Percentiles rank a stretch among this genome's conserved stretches.
These are phyloP conservation scores for Pampus argenteus DNA, from an alignment of 2,797 vertebrate species.

Conservation along the genomic window DNA sequence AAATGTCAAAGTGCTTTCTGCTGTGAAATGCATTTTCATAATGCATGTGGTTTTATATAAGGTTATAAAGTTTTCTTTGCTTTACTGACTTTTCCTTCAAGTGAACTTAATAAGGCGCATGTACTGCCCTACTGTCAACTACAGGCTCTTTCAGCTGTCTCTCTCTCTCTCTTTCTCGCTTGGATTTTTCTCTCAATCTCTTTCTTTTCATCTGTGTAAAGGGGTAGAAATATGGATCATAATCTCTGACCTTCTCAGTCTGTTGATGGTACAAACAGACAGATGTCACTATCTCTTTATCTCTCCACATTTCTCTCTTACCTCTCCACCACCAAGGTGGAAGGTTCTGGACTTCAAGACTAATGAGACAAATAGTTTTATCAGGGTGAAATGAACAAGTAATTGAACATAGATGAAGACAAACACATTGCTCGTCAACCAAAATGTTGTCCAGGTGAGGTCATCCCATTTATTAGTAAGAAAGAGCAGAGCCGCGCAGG, in stretches of 20 bases:
- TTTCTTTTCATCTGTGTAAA: conserved; percentile 19
- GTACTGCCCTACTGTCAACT: conserved; percentile 16
- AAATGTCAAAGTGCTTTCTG: neutral
- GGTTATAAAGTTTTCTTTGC: neutral
- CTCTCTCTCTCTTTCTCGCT: neutral
- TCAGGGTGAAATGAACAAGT: conserved; percentile 15
- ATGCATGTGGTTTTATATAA: neutral
- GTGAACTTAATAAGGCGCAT: neutral
- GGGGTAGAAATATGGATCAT: conserved; percentile 44
- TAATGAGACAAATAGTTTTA: conserved; percentile 4
- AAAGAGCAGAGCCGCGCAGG: conserved; percentile 48
- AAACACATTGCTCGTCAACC: conserved; percentile 7
- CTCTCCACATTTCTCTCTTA: conserved; percentile 24
- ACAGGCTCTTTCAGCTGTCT: conserved; percentile 9
- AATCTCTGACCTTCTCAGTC: conserved; percentile 48
- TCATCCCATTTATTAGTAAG: conserved; percentile 5
- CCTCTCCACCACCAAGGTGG: conserved; percentile 14
- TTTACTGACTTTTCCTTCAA: conserved; percentile 19
- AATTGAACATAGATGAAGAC: conserved; percentile 15
- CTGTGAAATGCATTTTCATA: conserved; percentile 1
- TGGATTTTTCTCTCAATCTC: conserved; percentile 26
- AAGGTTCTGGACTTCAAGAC: conserved; percentile 13
- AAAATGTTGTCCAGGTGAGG: conserved; percentile 64
- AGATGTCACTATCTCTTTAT: conserved; percentile 37
- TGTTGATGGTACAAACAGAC: conserved; percentile 23